Percentiles rank a stretch among this genome's conserved stretches.
Evolutionary conservation across 1,140 invertebrate species (phyloP).

Genomic region (Drosophila nigromelanica): DNA sequence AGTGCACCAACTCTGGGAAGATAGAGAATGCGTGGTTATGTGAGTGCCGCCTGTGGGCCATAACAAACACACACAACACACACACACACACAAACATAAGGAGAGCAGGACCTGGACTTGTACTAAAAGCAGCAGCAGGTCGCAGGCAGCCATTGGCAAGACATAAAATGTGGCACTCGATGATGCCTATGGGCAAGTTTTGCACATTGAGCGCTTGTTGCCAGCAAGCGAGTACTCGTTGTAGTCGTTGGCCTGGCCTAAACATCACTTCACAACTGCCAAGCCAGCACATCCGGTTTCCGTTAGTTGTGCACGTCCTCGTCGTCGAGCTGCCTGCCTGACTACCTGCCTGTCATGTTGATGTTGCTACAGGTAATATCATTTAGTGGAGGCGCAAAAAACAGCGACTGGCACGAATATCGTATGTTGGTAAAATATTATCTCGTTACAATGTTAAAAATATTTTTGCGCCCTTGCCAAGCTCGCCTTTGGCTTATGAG

Average conservation of each 20-base stretch:
- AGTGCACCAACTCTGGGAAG: constrained; percentile 10
- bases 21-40: constrained; percentile 38
- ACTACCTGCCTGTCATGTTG: constrained; percentile 64
- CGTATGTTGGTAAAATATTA: constrained; percentile 79
- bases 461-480: constrained; percentile 53
- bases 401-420: constrained; percentile 51
- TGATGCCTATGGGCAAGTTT: constrained; percentile 77
- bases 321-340: constrained; percentile 2
- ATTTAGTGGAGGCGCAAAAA: constrained; percentile 60
- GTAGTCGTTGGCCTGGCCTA: constrained; percentile 55
- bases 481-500: constrained; percentile 73
- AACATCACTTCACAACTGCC: constrained; percentile 80
- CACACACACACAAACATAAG: neutral
- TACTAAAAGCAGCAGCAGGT: constrained; percentile 14
- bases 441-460: constrained; percentile 74
- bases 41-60: constrained; percentile 65
- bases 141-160: constrained; percentile 60
- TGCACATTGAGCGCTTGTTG: constrained; percentile 42
- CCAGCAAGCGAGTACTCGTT: constrained; percentile 9
- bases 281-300: constrained; percentile 81
- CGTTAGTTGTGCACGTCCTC: constrained; percentile 66
- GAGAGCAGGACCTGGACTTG: constrained; percentile 28
- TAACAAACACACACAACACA: constrained; percentile 51
- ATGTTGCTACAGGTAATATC: constrained; percentile 82
- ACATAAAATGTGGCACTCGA: constrained; percentile 79